Evolutionary conservation across 2,888 invertebrate genomes (phyloP), one percentile per base, ranked within the genome.

Genomic region (Dichetophora obliterata): DNA sequence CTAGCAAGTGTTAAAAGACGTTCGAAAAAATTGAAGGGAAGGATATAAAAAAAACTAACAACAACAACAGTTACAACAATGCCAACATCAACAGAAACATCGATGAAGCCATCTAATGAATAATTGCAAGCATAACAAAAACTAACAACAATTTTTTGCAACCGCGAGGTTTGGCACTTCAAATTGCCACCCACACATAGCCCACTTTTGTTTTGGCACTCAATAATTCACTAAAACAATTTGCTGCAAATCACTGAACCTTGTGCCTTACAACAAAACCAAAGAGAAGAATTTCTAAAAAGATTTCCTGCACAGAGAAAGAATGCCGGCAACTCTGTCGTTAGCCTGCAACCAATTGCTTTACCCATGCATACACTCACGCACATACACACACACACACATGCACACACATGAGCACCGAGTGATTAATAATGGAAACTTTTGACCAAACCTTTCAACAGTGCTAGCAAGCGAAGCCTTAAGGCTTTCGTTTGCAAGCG

Each of bases 101-200:
- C 37, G 16, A 63, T 31, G 24, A 68, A 68, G 34, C 63, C n/a
- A 37, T n/a, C 19, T 31, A 69, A 69, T 52, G 54, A 69, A 69
- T 37, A n/a, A 5, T 8, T 6, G 6, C 8, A 37, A 59, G n/a
- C 22, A 59, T 16, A 24, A 43, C 66, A 19, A 43, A 66, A 61
- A 11, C 16, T 11, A 14, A 43, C 37, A 43, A 43, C 66, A 19
- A 43, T 31, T n/a, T n/a, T 31, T n/a, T 5, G 16, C 19, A 16
- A 14, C 14, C 8, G 3, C n/a, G 34, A 34, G 14, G 34, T n/a
- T 27, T 63, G 31, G 27, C 22, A 31, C 59, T n/a, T n/a, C n/a
- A n/a, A 22, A 61, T 61, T n/a, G 59, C 22, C n/a, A 24, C 9
- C 43, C 43, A 11, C 31, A 6, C 14, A 43, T 11, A 11, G 43